Evolutionary conservation across 2,888 invertebrate genomes (phyloP), one percentile per base, ranked within the genome.

Genomic region (Lamproptera curius): DNA sequence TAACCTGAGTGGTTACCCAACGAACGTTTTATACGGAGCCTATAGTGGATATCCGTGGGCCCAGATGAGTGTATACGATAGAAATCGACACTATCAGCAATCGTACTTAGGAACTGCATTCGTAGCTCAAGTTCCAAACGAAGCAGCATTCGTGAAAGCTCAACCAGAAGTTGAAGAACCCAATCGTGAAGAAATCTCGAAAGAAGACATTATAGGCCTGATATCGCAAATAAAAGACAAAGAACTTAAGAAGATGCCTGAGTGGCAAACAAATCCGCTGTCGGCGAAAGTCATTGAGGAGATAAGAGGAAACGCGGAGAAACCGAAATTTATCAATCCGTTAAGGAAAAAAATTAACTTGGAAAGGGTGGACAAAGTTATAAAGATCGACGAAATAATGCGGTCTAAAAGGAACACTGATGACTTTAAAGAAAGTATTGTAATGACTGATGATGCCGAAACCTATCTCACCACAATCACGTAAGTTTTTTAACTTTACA

Each of bases 221-320:
- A 55, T 54, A 28, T 42, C 50, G 2, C 48, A 44, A 10, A 45
- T 38, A 11, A 43, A 56, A 42, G 49, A 54, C 31, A 40, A 33
- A 10, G 56, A 58, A 16, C 52, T 49, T 0, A 56, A 54, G 9
- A 44, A 23, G 2, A 55, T 51, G 1, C 67, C 69, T 0, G 62
- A 64, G 1, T 86, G 85, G 86, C 71, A 80, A 53, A 82, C 80
- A 0, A 67, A 71, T 46, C 64, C 73, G 1, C 42, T 85, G n/a
- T 59, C 79, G 2, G 44, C 52, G 9, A 61, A 71, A 16, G 62
- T 77, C 5, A 44, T 83, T 10, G 70, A 83, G 10, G 84, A 83
- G 55, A 68, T 82, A 0, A 74, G 67, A 62, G 80, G 80, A 0
- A 72, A 80, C 46, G 63, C 61, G 8, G 61, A 76, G 4, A 73